These are phyloP conservation scores for Brenthis hecate DNA, from an alignment of 2,888 invertebrate genomes.

Conservation along the genomic window DNA sequence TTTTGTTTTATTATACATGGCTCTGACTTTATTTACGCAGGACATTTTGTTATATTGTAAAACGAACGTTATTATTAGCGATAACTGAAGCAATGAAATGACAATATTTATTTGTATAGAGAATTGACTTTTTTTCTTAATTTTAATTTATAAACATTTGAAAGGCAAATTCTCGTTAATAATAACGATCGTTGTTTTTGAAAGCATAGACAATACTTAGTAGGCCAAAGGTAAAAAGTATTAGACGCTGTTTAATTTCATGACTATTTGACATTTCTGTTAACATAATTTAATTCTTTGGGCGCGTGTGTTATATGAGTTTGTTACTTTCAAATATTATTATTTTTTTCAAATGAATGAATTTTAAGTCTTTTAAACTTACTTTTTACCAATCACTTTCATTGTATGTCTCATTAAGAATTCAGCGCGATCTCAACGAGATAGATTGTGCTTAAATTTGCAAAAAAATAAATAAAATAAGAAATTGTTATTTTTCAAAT, in stretches of 20 bases:
- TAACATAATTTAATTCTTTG: conserved; percentile 4
- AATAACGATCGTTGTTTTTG: conserved; percentile 29
- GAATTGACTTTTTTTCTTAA: not conserved
- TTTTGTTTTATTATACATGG: conserved; percentile 29
- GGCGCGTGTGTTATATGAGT: conserved; percentile 4
- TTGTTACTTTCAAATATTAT: too few species aligned
- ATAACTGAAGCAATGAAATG: conserved; percentile 5
- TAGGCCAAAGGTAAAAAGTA: conserved; percentile 74
- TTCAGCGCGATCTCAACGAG: too few species aligned
- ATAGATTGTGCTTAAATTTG: too few species aligned
- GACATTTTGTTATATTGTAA: conserved; percentile 40
- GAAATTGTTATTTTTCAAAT: too few species aligned
- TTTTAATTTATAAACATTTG: not conserved
- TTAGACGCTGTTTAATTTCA: conserved; percentile 54
- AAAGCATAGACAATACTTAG: conserved; percentile 56
- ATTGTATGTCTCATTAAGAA: too few species aligned
- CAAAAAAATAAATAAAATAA: too few species aligned
- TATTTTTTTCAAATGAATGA: too few species aligned
- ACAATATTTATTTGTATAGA: not conserved
- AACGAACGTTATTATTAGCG: conserved; percentile 48
- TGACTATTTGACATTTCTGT: conserved; percentile 24
- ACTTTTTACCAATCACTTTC: too few species aligned
- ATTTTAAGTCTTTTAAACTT: too few species aligned
- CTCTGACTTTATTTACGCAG: conserved; percentile 25
- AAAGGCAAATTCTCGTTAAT: conserved; percentile 12